These are phyloP conservation scores for Fragum fragum DNA, from an alignment of 2,888 invertebrate genomes.

Conservation along the genomic window DNA sequence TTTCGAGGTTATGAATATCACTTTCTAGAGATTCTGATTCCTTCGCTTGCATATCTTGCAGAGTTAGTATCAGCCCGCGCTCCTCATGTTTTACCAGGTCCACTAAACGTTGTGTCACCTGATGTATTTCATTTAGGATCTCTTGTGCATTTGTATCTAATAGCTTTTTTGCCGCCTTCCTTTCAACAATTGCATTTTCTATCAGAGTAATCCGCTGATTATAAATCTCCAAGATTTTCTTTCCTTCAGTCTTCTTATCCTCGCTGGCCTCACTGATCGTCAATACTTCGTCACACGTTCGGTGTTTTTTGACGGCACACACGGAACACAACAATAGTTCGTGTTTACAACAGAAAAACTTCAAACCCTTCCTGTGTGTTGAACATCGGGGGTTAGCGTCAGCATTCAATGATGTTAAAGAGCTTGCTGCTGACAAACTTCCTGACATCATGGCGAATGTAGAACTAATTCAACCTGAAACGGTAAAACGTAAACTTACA, in stretches of 20 bases:
- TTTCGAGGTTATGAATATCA: slow-evolving; percentile 55
- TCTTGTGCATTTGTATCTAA: slow-evolving; percentile 61
- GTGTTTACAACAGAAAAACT: slow-evolving; percentile 67
- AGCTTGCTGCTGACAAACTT: slow-evolving; percentile 19
- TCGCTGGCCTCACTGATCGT: slow-evolving; percentile 60
- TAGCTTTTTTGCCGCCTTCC: slow-evolving; percentile 63
- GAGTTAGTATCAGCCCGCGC: slow-evolving; percentile 47
- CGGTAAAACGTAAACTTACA: no score
- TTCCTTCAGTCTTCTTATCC: slow-evolving; percentile 58
- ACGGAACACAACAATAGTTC: slow-evolving; percentile 63
- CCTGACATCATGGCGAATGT: slow-evolving; percentile 27
- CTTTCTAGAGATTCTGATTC: slow-evolving; percentile 60
- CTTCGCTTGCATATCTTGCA: slow-evolving; percentile 48
- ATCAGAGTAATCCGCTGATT: slow-evolving; percentile 49
- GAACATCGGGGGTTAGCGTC: slow-evolving; percentile 60
- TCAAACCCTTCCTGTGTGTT: slow-evolving; percentile 63
- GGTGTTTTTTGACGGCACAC: slow-evolving; percentile 64
- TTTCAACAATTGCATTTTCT: slow-evolving; percentile 59
- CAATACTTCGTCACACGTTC: slow-evolving; percentile 62
- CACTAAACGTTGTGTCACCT: slow-evolving; percentile 58
- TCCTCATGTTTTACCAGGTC: slow-evolving; percentile 65
- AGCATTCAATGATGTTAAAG: slow-evolving; percentile 59
- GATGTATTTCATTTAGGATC: slow-evolving; percentile 59
- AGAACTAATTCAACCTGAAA: background rate
- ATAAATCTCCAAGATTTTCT: slow-evolving; percentile 52